Evolutionary conservation across 2,797 vertebrate species (phyloP).

Genomic region (Dromococcyx pavoninus): DNA sequence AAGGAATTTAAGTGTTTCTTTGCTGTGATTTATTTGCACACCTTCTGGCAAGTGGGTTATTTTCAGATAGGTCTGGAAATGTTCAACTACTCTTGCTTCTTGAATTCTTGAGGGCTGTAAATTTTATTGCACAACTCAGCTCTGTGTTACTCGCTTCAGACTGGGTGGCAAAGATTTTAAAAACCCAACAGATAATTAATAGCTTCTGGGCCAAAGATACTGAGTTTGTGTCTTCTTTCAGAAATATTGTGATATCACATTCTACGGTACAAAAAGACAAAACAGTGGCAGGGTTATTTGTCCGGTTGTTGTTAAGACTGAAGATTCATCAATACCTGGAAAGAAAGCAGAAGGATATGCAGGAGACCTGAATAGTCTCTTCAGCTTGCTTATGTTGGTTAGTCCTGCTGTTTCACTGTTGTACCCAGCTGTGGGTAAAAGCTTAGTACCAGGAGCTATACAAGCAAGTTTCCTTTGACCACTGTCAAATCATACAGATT

Average conservation of each 20-base stretch:
- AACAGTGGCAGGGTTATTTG: not conserved
- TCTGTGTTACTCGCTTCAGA: not conserved
- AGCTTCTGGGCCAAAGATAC: not conserved
- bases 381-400: not conserved
- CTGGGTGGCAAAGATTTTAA: not conserved
- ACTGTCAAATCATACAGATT: not conserved
- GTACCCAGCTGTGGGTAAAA: not conserved
- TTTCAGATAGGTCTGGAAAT: not conserved
- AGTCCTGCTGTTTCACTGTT: not conserved
- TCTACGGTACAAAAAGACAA: not conserved
- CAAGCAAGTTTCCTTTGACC: not conserved
- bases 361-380: not conserved
- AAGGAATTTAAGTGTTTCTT: not conserved
- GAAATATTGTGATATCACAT: not conserved
- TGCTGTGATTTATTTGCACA: not conserved
- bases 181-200: not conserved
- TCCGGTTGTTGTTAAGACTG: not conserved
- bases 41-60: not conserved
- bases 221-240: not conserved
- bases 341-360: not conserved
- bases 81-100: not conserved
- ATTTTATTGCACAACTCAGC: not conserved
- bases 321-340: not conserved
- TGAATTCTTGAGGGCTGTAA: not conserved
- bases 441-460: not conserved